Percentiles rank a stretch among this genome's conserved stretches.
phyloP scores from a whole-genome alignment of 2,888 invertebrate genomes.

The Eilema griseolum region DNA sequence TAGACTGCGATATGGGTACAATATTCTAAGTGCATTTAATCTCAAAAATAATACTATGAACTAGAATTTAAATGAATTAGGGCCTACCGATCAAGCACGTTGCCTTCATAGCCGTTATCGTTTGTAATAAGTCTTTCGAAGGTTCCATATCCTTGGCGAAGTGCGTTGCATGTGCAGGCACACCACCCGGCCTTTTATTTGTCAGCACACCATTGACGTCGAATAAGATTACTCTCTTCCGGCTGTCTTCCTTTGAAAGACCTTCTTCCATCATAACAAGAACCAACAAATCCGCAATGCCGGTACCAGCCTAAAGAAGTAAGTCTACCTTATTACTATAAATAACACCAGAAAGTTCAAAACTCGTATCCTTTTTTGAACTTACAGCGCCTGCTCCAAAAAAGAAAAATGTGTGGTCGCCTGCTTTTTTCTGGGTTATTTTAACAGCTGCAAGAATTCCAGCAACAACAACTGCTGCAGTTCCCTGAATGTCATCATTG shows the following conservation, averaged over 20 bases:
- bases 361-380: slow-evolving; percentile 21
- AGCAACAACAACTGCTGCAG: slow-evolving; percentile 96
- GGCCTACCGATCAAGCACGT: slow-evolving; percentile 92
- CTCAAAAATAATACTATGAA: too few species aligned
- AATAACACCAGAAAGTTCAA: not conserved
- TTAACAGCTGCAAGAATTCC: slow-evolving; percentile 92
- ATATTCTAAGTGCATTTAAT: too few species aligned
- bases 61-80: not conserved
- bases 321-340: slow-evolving; percentile 7
- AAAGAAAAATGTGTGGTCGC: slow-evolving; percentile 94
- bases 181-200: slow-evolving; percentile 83
- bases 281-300: slow-evolving; percentile 94
- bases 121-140: slow-evolving; percentile 90
- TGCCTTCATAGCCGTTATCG: slow-evolving; percentile 93
- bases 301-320: slow-evolving; percentile 91
- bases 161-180: slow-evolving; percentile 88
- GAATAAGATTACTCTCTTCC: slow-evolving; percentile 94
- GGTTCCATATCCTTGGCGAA: slow-evolving; percentile 91
- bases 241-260: slow-evolving; percentile 88
- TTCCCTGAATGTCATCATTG: slow-evolving; percentile 99
- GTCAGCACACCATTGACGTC: slow-evolving; percentile 95
- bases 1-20: too few species aligned
- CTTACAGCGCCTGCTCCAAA: slow-evolving; percentile 92
- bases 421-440: slow-evolving; percentile 91
- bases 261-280: slow-evolving; percentile 92